Evolutionary conservation across 92 coral and sea anemone species (phyloP), one percentile per base, ranked within the genome.

Genomic region (Diadumene lineata): DNA sequence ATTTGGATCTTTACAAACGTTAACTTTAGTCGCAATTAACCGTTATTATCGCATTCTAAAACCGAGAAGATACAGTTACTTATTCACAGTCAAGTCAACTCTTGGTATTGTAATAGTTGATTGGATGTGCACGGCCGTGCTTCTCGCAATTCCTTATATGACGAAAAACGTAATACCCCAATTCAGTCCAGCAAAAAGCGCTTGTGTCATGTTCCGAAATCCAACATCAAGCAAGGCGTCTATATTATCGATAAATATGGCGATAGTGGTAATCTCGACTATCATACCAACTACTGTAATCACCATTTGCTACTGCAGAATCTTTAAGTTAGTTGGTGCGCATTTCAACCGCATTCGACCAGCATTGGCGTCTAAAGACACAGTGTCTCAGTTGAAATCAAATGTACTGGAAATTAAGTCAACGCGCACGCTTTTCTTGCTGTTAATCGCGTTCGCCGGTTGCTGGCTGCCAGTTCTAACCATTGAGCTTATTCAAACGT

Each of bases 391-490:
- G 34, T 34, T 58, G 9, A 65, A 62, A 16, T n/a, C 70, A 0
- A 75, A 44, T 32, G 64, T 79, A 9, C 60, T 56, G 26, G 91
- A 86, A 50, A 77, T 86, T 33, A 60, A 80, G 19, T 81, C 83
- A 25, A 86, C 91, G 1, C 51, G 81, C 18, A 86, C 84, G 0
- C 78, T 86, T 7, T 86, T 86, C 65, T 84, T 79, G 0, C 72
- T 86, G 23, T 75, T 86, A 7, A 69, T 86, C 18, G 84, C 80
- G 65, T 86, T 80, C 66, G 78, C 83, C n/a, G 29, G 81, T 34
- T 81, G 91, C 30, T 86, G 91, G 91, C 69, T 86, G 50, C 91
- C 91, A 11, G 91, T 86, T 0, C 82, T 86, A 43, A 66, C 62
- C 1, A 86, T 86, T 16, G 91, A 86, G 51, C 31, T 58, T 18